A percentile compares a stretch with the other conserved stretches of the same genome.
These are phyloP conservation scores for Pocota personata DNA, from an alignment of 2,888 invertebrate species.

Conservation along the genomic window DNA sequence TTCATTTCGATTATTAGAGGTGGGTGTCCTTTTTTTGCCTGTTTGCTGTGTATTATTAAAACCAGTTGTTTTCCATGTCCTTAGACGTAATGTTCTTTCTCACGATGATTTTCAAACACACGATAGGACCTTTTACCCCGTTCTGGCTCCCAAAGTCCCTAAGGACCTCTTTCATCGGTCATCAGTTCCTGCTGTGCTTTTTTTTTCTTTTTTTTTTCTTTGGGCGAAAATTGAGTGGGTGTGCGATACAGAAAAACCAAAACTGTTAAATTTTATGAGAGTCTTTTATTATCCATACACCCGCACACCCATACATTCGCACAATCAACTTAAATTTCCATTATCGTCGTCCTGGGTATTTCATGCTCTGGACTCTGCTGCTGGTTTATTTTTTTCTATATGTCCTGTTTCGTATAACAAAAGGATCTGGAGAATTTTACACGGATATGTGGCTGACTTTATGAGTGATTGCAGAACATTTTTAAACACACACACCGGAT, in stretches of 20 bases:
- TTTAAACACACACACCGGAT: neutral
- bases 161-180: conserved; percentile 44
- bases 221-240: conserved; percentile 12
- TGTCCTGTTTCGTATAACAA: conserved; percentile 3
- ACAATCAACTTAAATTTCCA: conserved; percentile 57
- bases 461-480: conserved; percentile 36
- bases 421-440: neutral
- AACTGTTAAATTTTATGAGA: conserved; percentile 64
- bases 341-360: conserved; percentile 46
- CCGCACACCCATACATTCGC: conserved; percentile 12
- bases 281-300: conserved; percentile 26
- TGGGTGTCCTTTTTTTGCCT: conserved; percentile 13
- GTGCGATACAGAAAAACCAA: conserved; percentile 10
- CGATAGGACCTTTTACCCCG: conserved; percentile 18
- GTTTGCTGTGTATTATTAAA: conserved; percentile 38
- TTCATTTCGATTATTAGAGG: conserved; percentile 52
- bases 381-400: neutral
- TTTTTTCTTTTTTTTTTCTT: neutral
- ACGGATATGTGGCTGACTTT: conserved; percentile 5
- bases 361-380: neutral
- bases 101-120: conserved; percentile 38
- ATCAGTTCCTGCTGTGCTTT: conserved; percentile 30
- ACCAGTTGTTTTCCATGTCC: conserved; percentile 53
- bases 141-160: conserved; percentile 18
- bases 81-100: conserved; percentile 36